A percentile compares a stretch with the other conserved stretches of the same genome.
Evolutionary conservation across 2,888 invertebrate species (phyloP).

Genomic region (Heliothis peltigera): DNA sequence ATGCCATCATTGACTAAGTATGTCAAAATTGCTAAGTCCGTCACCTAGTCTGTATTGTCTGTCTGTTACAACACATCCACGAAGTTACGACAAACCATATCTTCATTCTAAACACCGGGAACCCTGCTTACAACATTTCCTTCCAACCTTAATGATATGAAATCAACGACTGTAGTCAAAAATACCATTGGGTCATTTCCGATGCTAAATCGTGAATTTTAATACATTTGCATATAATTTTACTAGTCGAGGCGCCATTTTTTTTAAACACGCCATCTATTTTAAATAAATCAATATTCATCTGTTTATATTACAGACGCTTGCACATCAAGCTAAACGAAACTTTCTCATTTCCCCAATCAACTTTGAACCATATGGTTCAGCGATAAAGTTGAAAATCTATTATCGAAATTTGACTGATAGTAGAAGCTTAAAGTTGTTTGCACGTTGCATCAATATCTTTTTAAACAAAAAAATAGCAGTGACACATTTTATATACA

Average conservation of each 20-base stretch:
- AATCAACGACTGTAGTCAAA: neutral
- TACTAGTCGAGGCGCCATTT: neutral
- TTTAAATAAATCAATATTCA: neutral
- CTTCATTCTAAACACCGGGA: constrained; percentile 14
- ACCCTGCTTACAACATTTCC: constrained; percentile 48
- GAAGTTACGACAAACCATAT: constrained; percentile 33
- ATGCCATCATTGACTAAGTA: too few species aligned
- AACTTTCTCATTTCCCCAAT: too few species aligned
- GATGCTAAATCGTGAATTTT: neutral
- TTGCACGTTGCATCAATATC: too few species aligned
- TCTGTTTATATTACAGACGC: too few species aligned
- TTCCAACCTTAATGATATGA: constrained; percentile 17
- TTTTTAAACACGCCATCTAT: neutral
- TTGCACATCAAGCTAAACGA: too few species aligned
- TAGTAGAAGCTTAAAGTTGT: too few species aligned
- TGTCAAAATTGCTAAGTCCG: neutral
- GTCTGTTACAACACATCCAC: constrained; percentile 45
- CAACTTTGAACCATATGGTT: too few species aligned
- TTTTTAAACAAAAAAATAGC: too few species aligned
- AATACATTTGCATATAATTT: neutral
- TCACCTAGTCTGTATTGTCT: neutral
- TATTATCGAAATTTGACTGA: too few species aligned
- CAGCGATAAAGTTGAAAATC: too few species aligned
- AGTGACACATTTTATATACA: too few species aligned
- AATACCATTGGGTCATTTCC: constrained; percentile 2